These are phyloP conservation scores for Pristionchus japonicus DNA, from an alignment of 2,888 invertebrate genomes.

Conservation along the genomic window DNA sequence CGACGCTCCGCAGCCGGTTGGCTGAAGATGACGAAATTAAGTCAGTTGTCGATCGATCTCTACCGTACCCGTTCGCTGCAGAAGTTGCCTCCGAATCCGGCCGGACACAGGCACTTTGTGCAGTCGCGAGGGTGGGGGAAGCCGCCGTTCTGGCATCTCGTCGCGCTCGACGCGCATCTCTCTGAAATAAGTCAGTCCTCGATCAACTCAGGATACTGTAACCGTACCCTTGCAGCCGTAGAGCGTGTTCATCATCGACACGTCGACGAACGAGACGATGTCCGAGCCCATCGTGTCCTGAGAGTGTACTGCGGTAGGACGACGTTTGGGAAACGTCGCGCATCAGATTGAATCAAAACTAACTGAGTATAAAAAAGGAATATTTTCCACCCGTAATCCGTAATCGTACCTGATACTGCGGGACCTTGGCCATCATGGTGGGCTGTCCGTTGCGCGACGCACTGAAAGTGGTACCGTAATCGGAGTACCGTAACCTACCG, in stretches of 20 bases:
- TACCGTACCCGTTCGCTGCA: conserved; percentile 56
- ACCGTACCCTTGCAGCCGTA: conserved; percentile 65
- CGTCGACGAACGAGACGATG: conserved; percentile 65
- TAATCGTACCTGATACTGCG: conserved; percentile 51
- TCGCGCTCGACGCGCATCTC: conserved; percentile 51
- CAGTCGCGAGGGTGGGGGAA: conserved; percentile 66
- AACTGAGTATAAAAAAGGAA: neutral
- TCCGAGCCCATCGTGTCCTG: conserved; percentile 66
- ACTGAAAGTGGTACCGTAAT: neutral
- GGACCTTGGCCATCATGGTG: conserved; percentile 60
- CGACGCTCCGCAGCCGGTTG: conserved; percentile 36
- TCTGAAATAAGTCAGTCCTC: conserved; percentile 47
- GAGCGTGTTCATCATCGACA: conserved; percentile 71
- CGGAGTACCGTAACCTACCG: neutral
- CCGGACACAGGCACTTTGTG: conserved; percentile 65
- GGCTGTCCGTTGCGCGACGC: conserved; percentile 59
- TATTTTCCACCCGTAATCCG: neutral
- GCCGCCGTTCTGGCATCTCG: conserved; percentile 67
- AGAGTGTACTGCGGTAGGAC: neutral
- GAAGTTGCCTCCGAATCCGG: conserved; percentile 64
- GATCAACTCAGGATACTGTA: neutral
- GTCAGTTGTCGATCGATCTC: neutral
- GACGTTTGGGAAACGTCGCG: neutral
- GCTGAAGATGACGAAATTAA: neutral
- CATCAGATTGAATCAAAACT: neutral